Evolutionary conservation across 2,113 vertebrate species (phyloP), one percentile per base, ranked within the genome.

Genomic region (Lagopus leucura): DNA sequence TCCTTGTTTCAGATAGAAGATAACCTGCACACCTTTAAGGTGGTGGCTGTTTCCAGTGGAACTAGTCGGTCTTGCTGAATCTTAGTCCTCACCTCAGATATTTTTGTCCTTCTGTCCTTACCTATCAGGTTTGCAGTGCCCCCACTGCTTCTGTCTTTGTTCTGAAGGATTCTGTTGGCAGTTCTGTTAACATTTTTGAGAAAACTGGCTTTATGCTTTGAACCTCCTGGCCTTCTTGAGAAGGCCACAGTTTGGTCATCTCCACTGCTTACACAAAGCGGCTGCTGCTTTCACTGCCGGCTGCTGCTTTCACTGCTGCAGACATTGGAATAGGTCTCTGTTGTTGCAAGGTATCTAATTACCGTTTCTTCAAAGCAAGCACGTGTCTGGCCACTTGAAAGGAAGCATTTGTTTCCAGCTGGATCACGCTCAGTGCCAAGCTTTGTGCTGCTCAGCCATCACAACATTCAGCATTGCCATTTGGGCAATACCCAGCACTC

Each of bases 321-420:
- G 83, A 47, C 15, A 2, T 38, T 86, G 60, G 71, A 92, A 85
- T 93, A 93, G 90, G 82, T 89, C 42, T 38, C 61, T 69, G 2
- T 92, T 92, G 78, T 63, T 86, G 77, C 54, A 85, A 54, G 64
- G 88, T 95, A 80, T 94, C 91, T 89, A 79, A 93, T 96, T 95
- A 89, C 93, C 15, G 6, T 40, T 65, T 64, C 89, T 90, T 93
- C 80, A 96, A 96, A 96, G 93, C 80, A 72, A 88, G 83, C 82
- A 32, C 76, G 21, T 74, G 67, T 89, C 82, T 86, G 54, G 50
- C 92, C 38, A 27, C 80, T 92, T 94, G 82, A 89, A 97, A 94
- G 77, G 75, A 86, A 85, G 71, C 43, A 6, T 91, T 97, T 94
- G 58, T 90, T 88, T 86, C 76, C 82, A 94, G 73, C 81, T 92